Percentiles rank a stretch among this genome's conserved stretches.
These are phyloP conservation scores for Graphium colonna DNA, from an alignment of 2,888 invertebrate species.

Conservation along the genomic window DNA sequence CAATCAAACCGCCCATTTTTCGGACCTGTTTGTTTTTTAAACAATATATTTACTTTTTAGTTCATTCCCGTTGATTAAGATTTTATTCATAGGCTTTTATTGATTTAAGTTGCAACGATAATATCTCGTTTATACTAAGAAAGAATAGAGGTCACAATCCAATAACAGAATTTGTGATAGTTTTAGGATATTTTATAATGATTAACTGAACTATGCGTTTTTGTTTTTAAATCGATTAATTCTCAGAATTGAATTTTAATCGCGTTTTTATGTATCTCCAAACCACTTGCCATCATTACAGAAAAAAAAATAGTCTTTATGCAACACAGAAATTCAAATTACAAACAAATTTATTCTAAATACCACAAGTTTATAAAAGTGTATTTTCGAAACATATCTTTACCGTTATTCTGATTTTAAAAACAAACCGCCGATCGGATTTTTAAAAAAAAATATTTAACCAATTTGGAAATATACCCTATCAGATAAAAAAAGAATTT, in stretches of 20 bases:
- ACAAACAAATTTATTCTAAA: too few species aligned
- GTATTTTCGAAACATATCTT: too few species aligned
- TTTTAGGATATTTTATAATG: conserved; percentile 5
- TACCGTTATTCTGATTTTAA: too few species aligned
- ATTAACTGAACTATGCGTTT: conserved; percentile 13
- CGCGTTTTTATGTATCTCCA: too few species aligned
- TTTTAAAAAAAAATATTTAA: too few species aligned
- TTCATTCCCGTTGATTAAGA: conserved; percentile 69
- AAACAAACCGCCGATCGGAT: too few species aligned
- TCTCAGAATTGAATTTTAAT: conserved; percentile 11
- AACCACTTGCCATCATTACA: too few species aligned
- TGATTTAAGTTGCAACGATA: conserved; percentile 29
- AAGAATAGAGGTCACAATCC: not conserved
- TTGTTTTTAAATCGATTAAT: conserved; percentile 12
- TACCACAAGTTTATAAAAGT: too few species aligned
- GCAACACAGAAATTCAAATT: too few species aligned
- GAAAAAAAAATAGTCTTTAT: too few species aligned
- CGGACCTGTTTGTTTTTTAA: conserved; percentile 69
- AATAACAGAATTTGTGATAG: not conserved
- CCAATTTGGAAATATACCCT: too few species aligned
- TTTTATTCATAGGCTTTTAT: conserved; percentile 69
- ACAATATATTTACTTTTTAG: conserved; percentile 56
- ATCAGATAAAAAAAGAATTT: too few species aligned
- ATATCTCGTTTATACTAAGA: conserved; percentile 3
- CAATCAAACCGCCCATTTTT: conserved; percentile 74